These are phyloP conservation scores for Sebastes oblongus DNA, from an alignment of 2,797 vertebrate species.

Conservation along the genomic window DNA sequence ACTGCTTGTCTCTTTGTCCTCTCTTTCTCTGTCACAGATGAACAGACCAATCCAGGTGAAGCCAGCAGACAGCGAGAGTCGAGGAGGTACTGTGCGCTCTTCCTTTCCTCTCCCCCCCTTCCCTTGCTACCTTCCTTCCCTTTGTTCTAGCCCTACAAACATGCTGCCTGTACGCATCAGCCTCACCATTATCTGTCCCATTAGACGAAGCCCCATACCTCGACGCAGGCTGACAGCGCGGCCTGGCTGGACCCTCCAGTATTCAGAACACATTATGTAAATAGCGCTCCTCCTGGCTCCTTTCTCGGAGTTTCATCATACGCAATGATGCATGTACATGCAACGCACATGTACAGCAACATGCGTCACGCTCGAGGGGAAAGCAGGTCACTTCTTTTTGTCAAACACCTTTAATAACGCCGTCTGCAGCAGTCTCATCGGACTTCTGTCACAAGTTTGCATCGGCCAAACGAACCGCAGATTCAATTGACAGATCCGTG, in stretches of 20 bases:
- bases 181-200: conserved; percentile 73
- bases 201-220: conserved; percentile 56
- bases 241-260: conserved; percentile 56
- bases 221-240: conserved; percentile 62
- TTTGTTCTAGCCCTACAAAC: conserved; percentile 54
- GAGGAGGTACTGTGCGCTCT: conserved; percentile 89
- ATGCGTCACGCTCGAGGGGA: background rate
- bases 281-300: conserved; percentile 44
- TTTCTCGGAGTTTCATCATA: conserved; percentile 59
- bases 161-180: conserved; percentile 71
- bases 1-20: conserved; percentile 22
- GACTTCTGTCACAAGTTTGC: conserved; percentile 22
- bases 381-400: conserved; percentile 27
- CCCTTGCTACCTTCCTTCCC: conserved; percentile 31
- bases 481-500: conserved; percentile 14
- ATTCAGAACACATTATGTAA: conserved; percentile 72
- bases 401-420: conserved; percentile 43
- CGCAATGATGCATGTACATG: conserved; percentile 28
- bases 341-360: conserved; percentile 1
- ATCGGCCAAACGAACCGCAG: conserved; percentile 6
- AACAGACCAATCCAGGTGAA: conserved; percentile 99
- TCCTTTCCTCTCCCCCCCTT: background rate
- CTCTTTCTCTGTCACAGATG: conserved; percentile 85
- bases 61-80: conserved; percentile 98
- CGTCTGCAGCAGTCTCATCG: conserved; percentile 6